Percentiles rank a stretch among this genome's conserved stretches.
phyloP scores from a whole-genome alignment of 1,140 invertebrate species.

The Zaprionus africanus region DNA sequence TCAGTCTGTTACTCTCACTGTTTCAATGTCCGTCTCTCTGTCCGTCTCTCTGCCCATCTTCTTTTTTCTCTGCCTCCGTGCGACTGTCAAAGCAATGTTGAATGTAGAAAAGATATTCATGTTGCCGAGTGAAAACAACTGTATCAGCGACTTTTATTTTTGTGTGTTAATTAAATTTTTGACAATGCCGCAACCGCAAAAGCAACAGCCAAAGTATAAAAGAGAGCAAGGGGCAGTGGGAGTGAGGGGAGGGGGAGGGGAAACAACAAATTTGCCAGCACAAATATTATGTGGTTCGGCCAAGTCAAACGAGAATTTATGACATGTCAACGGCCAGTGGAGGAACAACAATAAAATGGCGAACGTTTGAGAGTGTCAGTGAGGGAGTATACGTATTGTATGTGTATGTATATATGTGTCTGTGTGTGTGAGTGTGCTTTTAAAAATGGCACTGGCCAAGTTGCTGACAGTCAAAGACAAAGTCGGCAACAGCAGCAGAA shows the following conservation, averaged over 20 bases:
- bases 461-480: constrained; percentile 58
- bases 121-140: constrained; percentile 51
- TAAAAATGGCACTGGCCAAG: constrained; percentile 66
- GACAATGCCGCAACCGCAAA: constrained; percentile 50
- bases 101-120: constrained; percentile 27
- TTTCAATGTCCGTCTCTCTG: not conserved
- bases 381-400: not conserved
- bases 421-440: constrained; percentile 9
- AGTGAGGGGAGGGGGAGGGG: not conserved
- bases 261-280: constrained; percentile 30
- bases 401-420: constrained; percentile 16
- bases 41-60: not conserved
- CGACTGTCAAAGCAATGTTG: constrained; percentile 50
- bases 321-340: constrained; percentile 62
- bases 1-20: not conserved
- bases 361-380: not conserved
- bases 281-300: constrained; percentile 52
- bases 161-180: constrained; percentile 76
- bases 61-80: not conserved
- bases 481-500: constrained; percentile 33
- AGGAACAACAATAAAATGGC: constrained; percentile 12
- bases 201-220: constrained; percentile 29
- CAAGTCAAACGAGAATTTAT: constrained; percentile 71
- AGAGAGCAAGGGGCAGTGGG: not conserved
- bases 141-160: constrained; percentile 46